Percentiles rank a stretch among this genome's conserved stretches.
phyloP scores from a whole-genome alignment of 2,888 invertebrate species.

The Psylliodes chrysocephalus region DNA sequence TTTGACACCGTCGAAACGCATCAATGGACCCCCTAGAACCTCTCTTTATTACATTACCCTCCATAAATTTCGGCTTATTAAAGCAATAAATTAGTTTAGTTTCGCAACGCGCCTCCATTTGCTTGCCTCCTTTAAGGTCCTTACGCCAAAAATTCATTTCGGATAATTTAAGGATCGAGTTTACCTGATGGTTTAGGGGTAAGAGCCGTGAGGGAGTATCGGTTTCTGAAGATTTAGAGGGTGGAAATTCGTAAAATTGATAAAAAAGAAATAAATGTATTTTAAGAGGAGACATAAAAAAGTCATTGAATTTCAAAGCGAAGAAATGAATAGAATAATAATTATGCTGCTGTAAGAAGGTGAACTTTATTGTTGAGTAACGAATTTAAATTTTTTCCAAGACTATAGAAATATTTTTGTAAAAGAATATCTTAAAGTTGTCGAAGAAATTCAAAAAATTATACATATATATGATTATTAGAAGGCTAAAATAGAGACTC shows the following conservation, averaged over 20 bases:
- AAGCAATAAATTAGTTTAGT: slow-evolving; percentile 34
- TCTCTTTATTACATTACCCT: slow-evolving; percentile 23
- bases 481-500: too few relatives aligned
- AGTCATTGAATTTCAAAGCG: too few relatives aligned
- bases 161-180: slow-evolving; percentile 21
- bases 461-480: too few relatives aligned
- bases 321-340: too few relatives aligned
- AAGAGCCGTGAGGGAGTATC: slow-evolving; percentile 5
- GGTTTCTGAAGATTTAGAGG: background rate
- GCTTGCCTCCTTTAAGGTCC: slow-evolving; percentile 11
- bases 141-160: slow-evolving; percentile 21
- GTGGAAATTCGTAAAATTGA: background rate
- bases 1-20: slow-evolving; percentile 10
- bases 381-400: too few relatives aligned
- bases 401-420: too few relatives aligned
- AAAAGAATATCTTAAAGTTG: too few relatives aligned
- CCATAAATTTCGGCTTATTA: slow-evolving; percentile 31
- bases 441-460: too few relatives aligned
- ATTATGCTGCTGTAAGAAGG: too few relatives aligned
- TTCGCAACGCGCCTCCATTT: slow-evolving; percentile 4
- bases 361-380: too few relatives aligned
- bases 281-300: too few relatives aligned
- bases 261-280: too few relatives aligned
- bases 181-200: slow-evolving; percentile 17
- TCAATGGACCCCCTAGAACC: slow-evolving; percentile 21